These are phyloP conservation scores for Zaprionus tsacasi DNA, from an alignment of 1,140 invertebrate genomes.

Conservation along the genomic window DNA sequence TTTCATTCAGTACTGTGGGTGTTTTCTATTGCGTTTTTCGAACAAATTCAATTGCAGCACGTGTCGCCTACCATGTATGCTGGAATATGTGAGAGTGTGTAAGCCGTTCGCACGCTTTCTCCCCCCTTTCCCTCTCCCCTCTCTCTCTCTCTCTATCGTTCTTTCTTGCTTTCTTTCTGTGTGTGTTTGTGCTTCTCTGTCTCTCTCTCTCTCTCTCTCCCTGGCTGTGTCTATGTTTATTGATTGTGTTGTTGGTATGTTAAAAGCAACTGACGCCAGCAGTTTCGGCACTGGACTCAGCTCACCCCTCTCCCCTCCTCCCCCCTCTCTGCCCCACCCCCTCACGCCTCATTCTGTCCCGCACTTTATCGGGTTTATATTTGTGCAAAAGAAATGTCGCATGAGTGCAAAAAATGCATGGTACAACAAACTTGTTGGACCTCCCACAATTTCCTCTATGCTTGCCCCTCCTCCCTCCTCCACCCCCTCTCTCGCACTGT, in stretches of 20 bases:
- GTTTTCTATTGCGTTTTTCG: constrained; percentile 79
- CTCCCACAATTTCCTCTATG: constrained; percentile 11
- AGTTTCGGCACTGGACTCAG: constrained; percentile 53
- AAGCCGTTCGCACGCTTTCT: constrained; percentile 28
- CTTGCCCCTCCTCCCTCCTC: not conserved
- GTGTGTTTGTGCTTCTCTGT: not conserved
- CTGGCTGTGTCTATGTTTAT: constrained; percentile 24
- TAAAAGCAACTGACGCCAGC: constrained; percentile 81
- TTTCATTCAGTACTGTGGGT: constrained; percentile 56
- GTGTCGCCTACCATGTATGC: constrained; percentile 72
- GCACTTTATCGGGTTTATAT: constrained; percentile 71
- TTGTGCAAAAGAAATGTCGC: constrained; percentile 73
- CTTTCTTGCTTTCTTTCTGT: not conserved
- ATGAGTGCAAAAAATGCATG: constrained; percentile 75
- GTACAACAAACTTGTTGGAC: constrained; percentile 78
- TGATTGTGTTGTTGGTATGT: constrained; percentile 46
- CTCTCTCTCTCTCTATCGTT: too few relatives aligned
- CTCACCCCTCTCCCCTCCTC: not conserved
- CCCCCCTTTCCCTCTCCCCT: not conserved
- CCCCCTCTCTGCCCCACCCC: not conserved
- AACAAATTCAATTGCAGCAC: constrained; percentile 80
- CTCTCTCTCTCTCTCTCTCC: not conserved
- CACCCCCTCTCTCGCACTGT: constrained; percentile 24
- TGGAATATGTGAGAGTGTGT: constrained; percentile 40
- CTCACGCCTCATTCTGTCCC: constrained; percentile 1